Conservation (phyloP, 2,888 invertebrate genomes). For the Meghimatium bilineatum region DNA sequence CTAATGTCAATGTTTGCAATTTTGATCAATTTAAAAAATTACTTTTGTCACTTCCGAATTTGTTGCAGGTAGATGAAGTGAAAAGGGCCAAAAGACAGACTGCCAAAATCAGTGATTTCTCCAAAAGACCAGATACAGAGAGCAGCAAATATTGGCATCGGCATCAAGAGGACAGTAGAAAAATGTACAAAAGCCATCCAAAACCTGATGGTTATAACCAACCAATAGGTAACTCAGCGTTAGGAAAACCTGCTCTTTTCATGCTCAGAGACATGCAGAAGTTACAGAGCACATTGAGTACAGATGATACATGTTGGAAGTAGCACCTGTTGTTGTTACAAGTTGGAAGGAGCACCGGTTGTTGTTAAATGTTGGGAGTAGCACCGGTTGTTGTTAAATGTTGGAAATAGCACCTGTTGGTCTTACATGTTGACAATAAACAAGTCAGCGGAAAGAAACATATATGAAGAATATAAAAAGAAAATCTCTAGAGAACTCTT, state of each 20-base stretch:
- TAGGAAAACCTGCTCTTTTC: conserved; percentile 57
- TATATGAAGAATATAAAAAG: no score
- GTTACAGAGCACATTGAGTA: conserved; percentile 73
- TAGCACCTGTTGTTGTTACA: conserved; percentile 30
- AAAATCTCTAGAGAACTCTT: no score
- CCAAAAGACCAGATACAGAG: conserved; percentile 32
- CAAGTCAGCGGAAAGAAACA: no score
- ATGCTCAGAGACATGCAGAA: conserved; percentile 74
- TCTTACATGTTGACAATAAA: no score
- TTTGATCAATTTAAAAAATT: no score
- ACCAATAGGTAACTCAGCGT: conserved; percentile 19
- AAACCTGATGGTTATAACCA: conserved; percentile 22
- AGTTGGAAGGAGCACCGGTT: no score
- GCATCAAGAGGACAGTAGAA: conserved; percentile 12
- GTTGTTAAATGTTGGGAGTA: no score
- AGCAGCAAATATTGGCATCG: conserved; percentile 16
- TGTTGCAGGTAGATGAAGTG: conserved; percentile 24
- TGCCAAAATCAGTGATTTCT: conserved; percentile 25
- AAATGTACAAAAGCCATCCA: background rate
- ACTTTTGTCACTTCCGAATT: background rate
- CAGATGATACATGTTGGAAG: conserved; percentile 75
- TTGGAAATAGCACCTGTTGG: no score
- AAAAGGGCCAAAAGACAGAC: conserved; percentile 6
- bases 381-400: no score
- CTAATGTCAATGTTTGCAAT: no score